Evolutionary conservation across 2,113 vertebrate genomes (phyloP).

Genomic region (Alaudala cheleensis): DNA sequence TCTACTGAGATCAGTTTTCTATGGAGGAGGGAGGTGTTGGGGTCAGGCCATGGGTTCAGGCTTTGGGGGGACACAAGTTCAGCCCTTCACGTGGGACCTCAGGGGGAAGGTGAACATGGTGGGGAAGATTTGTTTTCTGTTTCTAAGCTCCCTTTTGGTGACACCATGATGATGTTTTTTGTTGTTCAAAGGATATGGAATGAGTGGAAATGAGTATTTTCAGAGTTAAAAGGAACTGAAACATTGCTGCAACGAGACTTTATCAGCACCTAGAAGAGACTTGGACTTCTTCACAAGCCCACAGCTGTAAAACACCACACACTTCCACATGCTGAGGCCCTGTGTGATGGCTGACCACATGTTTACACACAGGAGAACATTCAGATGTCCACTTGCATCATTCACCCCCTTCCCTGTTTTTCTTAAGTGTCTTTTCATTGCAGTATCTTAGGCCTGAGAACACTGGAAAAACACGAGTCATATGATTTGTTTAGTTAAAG

Average conservation of each 20-base stretch:
- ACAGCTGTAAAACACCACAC: rapidly evolving
- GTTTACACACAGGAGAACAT: not conserved
- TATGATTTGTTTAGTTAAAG: not conserved
- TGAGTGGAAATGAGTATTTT: not conserved
- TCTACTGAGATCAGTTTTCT: not conserved
- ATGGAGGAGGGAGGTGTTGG: not conserved
- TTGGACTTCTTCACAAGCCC: not conserved
- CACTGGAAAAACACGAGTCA: not conserved
- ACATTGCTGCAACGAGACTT: not conserved
- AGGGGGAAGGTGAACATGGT: rapidly evolving
- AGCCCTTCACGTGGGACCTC: not conserved
- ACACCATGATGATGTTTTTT: rapidly evolving
- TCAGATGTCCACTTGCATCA: not conserved
- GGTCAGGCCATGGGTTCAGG: not conserved
- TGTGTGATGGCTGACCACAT: rapidly evolving
- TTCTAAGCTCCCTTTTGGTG: not conserved
- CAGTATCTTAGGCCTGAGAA: not conserved
- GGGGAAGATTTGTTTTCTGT: not conserved
- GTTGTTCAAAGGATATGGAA: not conserved
- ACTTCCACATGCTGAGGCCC: not conserved
- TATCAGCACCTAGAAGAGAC: not conserved
- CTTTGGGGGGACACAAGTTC: not conserved
- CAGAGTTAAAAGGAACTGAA: not conserved
- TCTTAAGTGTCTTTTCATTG: not conserved
- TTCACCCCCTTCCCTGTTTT: not conserved